phyloP scores from a whole-genome alignment of 1,140 invertebrate genomes.

The Ridgeia piscesae region DNA sequence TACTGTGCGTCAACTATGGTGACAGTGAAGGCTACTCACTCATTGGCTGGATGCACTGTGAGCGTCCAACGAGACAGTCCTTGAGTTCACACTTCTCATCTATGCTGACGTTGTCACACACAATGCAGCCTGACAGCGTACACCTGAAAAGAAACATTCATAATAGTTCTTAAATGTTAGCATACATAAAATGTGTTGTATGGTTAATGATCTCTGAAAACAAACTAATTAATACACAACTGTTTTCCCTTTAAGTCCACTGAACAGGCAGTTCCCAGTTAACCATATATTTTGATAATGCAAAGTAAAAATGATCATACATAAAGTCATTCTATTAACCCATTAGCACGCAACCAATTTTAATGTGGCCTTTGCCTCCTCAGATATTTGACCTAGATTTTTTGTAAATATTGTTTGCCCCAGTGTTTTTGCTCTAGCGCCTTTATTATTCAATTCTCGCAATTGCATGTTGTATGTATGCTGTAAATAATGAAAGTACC shows the following conservation, averaged over 20 bases:
- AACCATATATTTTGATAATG: neutral
- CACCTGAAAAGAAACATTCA: neutral
- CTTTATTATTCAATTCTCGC: no score
- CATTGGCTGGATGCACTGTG: slow-evolving; percentile 1
- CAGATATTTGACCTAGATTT: no score
- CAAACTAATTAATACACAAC: neutral
- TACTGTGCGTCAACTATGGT: neutral
- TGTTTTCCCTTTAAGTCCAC: neutral
- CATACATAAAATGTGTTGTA: neutral
- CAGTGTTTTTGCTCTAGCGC: no score
- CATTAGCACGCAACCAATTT: no score
- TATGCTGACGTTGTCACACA: neutral
- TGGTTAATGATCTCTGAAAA: neutral
- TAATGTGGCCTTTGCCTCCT: no score
- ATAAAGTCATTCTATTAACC: no score
- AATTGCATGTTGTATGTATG: no score
- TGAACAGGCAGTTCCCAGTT: neutral
- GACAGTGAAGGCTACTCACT: neutral
- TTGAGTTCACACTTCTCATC: slow-evolving; percentile 16
- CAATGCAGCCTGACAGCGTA: neutral
- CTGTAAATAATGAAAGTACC: no score
- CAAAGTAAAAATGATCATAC: no score
- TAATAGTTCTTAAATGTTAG: neutral
- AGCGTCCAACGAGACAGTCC: slow-evolving; percentile 8
- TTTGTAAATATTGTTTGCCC: no score